Base-by-base conservation (phyloP, 2,888 invertebrate genomes). In the Incurvaria masculella region DNA sequence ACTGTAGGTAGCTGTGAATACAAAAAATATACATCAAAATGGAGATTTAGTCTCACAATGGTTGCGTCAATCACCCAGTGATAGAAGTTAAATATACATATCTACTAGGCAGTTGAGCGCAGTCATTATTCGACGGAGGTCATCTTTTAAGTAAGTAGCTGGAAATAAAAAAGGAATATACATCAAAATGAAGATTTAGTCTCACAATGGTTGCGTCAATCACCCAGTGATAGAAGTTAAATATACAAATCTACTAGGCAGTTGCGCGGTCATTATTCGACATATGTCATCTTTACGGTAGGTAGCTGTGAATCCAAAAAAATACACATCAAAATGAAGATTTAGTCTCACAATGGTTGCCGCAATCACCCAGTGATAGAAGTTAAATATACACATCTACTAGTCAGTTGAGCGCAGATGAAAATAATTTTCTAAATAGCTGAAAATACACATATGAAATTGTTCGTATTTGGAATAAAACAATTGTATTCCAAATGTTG, bases 361-460 rank as follows among this genome's bases (percentile, higher is more conserved):
- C 27, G 47, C 50, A 52, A 50, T 55, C 49, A 58, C 63, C 65
- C 67, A 66, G 65, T 66, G 65, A 62, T 59, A 61, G 52, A n/a
- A 52, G 49, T 50, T 11, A 17, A 26, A 42, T 33, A 21, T 18
- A 53, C 55, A 47, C 57, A 53, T 53, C 52, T 52, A 54, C 54
- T 43, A 21, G 23, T 17, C 16, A 14, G 21, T 21, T 43, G 43
- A 43, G 17, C 21, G 23, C 43, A 17, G 23, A 20, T 4, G 2
- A 21, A 21, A 23, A n/a, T 44, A 44, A 26, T 16, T 23, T 18
- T 18, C 8, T 44, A 27, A 17, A 6, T 18, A 16, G 23, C 16
- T 19, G 27, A 44, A 23, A 27, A 45, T 23, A 21, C 27, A 18
- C 18, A 33, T 20, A 26, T 20, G 4, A 10, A 17, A 33, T 5